A percentile compares a stretch with the other conserved stretches of the same genome.
These are phyloP conservation scores for Tetragnatha versicolor DNA, from an alignment of 1,140 invertebrate genomes.

Conservation along the genomic window DNA sequence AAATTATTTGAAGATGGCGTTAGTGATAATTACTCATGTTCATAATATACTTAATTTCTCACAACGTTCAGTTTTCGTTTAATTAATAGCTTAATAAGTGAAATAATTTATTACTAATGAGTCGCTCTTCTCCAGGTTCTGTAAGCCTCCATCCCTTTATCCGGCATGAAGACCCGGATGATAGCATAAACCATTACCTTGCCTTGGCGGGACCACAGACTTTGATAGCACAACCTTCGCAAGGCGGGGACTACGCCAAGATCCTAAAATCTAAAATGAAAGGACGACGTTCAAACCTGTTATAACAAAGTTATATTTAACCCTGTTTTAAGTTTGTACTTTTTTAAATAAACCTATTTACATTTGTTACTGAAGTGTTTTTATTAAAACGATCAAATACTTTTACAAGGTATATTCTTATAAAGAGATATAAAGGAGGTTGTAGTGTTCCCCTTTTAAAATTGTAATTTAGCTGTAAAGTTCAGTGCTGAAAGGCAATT, in stretches of 20 bases:
- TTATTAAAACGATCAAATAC: no score
- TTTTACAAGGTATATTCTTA: no score
- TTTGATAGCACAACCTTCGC: neutral
- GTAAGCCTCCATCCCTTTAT: constrained; percentile 20
- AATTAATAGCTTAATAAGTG: no score
- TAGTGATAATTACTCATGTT: neutral
- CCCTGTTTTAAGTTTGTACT: constrained; percentile 21
- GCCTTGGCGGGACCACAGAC: constrained; percentile 31
- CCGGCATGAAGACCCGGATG: neutral
- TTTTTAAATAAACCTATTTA: constrained; percentile 22
- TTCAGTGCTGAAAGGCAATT: no score
- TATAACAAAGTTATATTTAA: constrained; percentile 24
- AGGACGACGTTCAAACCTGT: neutral
- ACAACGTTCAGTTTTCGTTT: neutral
- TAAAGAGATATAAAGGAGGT: no score
- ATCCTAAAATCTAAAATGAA: constrained; percentile 45
- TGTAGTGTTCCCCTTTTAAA: no score
- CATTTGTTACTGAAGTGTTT: neutral
- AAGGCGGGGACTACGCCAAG: constrained; percentile 34
- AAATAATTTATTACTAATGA: no score
- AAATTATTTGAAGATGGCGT: neutral
- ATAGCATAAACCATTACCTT: constrained; percentile 26
- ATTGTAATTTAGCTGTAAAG: no score
- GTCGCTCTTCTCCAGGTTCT: constrained; percentile 10
- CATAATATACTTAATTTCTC: neutral